Conservation (phyloP, 2,113 vertebrate genomes). For the Jacana jacana region DNA sequence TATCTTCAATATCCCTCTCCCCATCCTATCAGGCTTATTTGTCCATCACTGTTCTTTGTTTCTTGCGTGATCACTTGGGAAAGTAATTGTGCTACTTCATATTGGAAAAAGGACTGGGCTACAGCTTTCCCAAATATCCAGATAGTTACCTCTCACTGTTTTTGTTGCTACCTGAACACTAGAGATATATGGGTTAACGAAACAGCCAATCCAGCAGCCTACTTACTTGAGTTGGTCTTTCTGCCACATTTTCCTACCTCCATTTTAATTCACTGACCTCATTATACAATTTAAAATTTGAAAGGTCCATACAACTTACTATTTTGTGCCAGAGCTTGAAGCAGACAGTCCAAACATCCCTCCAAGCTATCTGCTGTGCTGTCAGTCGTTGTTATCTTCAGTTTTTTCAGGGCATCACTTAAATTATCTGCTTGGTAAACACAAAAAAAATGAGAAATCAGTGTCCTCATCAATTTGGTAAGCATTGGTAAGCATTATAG, state of each 20-base stretch:
- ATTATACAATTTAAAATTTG: not conserved
- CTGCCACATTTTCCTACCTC: not conserved
- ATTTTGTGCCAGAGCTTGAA: slow-evolving; percentile 91
- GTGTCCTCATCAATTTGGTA: not conserved
- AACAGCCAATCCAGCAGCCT: not conserved
- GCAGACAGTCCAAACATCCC: slow-evolving; percentile 92
- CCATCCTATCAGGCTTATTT: not conserved
- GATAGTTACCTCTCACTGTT: not conserved
- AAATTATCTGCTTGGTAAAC: slow-evolving; percentile 85
- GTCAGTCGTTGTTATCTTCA: slow-evolving; percentile 89
- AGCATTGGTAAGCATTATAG: not conserved
- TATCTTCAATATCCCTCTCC: not conserved
- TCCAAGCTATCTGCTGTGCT: slow-evolving; percentile 86
- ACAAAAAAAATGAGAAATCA: slow-evolving; percentile 44
- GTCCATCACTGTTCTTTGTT: not conserved
- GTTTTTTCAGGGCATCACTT: slow-evolving; percentile 90
- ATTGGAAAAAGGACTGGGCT: not conserved
- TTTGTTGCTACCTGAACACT: not conserved
- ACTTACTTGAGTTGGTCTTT: not conserved
- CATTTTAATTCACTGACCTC: not conserved
- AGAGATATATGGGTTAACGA: not conserved
- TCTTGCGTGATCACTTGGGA: not conserved
- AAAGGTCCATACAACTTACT: slow-evolving; percentile 81
- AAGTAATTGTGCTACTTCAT: not conserved
- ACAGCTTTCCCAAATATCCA: not conserved